Percentiles rank a stretch among this genome's conserved stretches.
These are phyloP conservation scores for Ichneumon xanthorius DNA, from an alignment of 2,888 invertebrate species.

Conservation along the genomic window DNA sequence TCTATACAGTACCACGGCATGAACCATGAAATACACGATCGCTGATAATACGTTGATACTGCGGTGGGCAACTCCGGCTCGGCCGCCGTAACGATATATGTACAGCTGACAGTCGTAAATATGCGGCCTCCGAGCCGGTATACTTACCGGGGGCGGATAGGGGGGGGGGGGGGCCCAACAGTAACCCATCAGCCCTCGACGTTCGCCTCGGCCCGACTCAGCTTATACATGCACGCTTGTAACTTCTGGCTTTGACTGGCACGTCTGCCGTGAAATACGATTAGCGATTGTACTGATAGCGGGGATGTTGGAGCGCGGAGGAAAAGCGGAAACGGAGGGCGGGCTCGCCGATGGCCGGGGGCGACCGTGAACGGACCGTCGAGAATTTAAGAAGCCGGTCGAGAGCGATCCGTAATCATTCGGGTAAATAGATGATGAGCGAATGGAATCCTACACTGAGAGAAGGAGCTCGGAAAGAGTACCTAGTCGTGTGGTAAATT, in stretches of 20 bases:
- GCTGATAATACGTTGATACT: constrained; percentile 62
- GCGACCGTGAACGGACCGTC: neutral
- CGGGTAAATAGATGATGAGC: constrained; percentile 8
- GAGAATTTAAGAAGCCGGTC: constrained; percentile 20
- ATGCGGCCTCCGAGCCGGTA: constrained; percentile 52
- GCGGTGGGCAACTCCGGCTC: constrained; percentile 34
- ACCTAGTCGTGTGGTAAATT: too few relatives aligned
- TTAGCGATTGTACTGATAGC: constrained; percentile 65
- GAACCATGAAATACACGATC: constrained; percentile 63
- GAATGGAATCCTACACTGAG: neutral
- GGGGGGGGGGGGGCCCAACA: neutral
- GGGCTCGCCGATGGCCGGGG: constrained; percentile 7
- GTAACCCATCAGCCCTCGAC: constrained; percentile 26
- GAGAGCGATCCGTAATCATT: constrained; percentile 34
- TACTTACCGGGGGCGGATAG: constrained; percentile 32
- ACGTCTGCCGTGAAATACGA: constrained; percentile 68
- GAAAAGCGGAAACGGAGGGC: neutral
- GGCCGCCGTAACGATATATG: constrained; percentile 58
- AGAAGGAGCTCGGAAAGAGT: too few relatives aligned
- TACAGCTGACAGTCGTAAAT: constrained; percentile 65
- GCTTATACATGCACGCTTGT: constrained; percentile 37
- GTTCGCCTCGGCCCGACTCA: constrained; percentile 52
- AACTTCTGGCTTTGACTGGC: constrained; percentile 69
- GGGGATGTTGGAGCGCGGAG: constrained; percentile 30
- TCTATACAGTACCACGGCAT: constrained; percentile 13